Evolutionary conservation across 2,797 vertebrate genomes (phyloP).

Genomic region (Anabacerthia variegaticeps): DNA sequence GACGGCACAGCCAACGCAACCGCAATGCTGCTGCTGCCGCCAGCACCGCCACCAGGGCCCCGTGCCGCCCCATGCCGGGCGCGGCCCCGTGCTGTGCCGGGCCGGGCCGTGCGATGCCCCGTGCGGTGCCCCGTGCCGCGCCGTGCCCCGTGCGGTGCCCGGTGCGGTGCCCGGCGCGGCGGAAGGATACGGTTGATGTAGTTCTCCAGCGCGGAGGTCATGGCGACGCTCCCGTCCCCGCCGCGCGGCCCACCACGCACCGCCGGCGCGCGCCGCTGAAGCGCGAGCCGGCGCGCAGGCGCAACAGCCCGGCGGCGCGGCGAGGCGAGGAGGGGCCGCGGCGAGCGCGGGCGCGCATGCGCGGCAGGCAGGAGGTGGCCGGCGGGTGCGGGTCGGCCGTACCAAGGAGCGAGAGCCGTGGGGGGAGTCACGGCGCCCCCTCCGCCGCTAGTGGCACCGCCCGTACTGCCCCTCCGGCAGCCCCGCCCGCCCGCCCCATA

Average conservation of each 20-base stretch:
- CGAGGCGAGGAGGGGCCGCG: too few species aligned
- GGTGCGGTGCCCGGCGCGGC: too few species aligned
- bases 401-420: not conserved
- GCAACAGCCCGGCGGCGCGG: not conserved
- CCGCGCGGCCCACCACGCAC: not conserved
- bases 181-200: constrained; percentile 5
- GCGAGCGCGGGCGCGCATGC: too few species aligned
- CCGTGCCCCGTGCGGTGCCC: too few species aligned
- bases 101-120: too few species aligned
- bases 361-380: fast-evolving
- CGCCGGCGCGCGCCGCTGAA: not conserved
- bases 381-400: fast-evolving
- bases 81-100: too few species aligned
- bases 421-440: fast-evolving
- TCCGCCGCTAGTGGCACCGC: not conserved
- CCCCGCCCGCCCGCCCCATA: too few species aligned
- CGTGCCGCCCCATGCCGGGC: too few species aligned
- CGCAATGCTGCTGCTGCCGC: not conserved
- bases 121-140: too few species aligned
- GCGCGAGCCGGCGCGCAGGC: fast-evolving
- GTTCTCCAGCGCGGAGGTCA: constrained; percentile 6
- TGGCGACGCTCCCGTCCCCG: not conserved
- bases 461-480: not conserved
- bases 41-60: not conserved
- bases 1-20: not conserved